Conservation (phyloP, 1,140 invertebrate species). For the Heliconius melpomene region DNA sequence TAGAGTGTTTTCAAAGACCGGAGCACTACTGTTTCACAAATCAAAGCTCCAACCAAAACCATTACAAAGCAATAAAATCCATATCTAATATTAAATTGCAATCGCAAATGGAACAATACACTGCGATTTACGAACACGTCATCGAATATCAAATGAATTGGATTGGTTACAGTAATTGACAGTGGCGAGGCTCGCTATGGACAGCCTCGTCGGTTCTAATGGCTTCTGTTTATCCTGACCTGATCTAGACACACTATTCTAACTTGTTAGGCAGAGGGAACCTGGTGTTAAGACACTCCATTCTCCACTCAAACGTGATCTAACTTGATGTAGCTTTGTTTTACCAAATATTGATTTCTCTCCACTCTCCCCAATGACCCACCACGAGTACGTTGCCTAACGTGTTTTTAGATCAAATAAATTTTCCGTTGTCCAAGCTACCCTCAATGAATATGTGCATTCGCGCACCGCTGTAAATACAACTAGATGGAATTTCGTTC, state of each 20-base stretch:
- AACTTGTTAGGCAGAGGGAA: no score
- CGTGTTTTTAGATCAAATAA: constrained; percentile 37
- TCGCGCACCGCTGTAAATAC: background rate
- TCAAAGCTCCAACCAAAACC: background rate
- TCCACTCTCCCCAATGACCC: background rate
- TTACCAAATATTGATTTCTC: constrained; percentile 34
- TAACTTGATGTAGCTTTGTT: constrained; percentile 32
- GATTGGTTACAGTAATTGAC: constrained; percentile 4
- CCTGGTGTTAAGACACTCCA: no score
- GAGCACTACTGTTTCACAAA: background rate
- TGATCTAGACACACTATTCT: constrained; percentile 20
- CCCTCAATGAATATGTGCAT: constrained; percentile 11
- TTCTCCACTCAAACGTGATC: background rate
- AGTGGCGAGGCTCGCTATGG: background rate
- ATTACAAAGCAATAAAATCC: background rate
- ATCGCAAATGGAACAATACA: constrained; percentile 3
- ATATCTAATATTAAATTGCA: constrained; percentile 9
- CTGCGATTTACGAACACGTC: background rate
- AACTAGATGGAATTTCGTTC: constrained; percentile 11
- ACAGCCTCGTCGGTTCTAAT: constrained; percentile 16
- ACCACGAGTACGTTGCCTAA: constrained; percentile 27
- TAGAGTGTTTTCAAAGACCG: background rate
- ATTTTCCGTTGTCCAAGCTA: constrained; percentile 19
- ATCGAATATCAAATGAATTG: constrained; percentile 4
- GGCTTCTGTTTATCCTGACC: constrained; percentile 23